phyloP scores from a whole-genome alignment of 1,140 invertebrate species.

The Drosophila sproati region DNA sequence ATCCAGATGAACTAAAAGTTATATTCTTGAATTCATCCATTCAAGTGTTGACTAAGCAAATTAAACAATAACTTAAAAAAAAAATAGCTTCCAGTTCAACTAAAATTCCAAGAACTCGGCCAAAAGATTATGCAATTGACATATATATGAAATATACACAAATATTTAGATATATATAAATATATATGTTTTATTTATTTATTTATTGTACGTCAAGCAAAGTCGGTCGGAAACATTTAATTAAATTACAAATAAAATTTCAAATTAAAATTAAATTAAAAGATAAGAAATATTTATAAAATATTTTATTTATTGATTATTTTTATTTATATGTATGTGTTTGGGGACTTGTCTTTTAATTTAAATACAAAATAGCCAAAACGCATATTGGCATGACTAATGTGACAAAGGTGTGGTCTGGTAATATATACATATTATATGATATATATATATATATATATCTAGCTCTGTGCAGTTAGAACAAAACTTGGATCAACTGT shows the following conservation, averaged over 20 bases:
- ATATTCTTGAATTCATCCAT: no score
- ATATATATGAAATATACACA: neutral
- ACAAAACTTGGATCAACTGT: conserved; percentile 7
- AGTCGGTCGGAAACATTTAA: no score
- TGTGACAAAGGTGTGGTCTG: neutral
- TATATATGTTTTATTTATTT: neutral
- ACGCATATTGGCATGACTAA: conserved; percentile 7
- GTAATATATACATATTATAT: neutral
- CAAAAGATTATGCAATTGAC: conserved; percentile 12
- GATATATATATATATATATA: neutral
- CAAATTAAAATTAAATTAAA: neutral
- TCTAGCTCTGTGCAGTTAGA: neutral
- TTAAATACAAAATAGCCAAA: neutral
- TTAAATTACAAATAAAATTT: no score
- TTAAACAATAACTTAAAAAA: no score
- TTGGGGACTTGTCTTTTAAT: neutral
- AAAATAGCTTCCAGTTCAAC: no score
- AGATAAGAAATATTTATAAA: neutral
- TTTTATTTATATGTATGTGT: neutral
- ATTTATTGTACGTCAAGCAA: neutral
- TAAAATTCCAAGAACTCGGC: neutral
- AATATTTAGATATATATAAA: neutral
- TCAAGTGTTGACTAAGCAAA: no score
- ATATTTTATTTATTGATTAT: conserved; percentile 1
- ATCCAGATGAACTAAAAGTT: no score